These are phyloP conservation scores for Geotrypetes seraphini DNA, from an alignment of 2,797 vertebrate species.

Conservation along the genomic window DNA sequence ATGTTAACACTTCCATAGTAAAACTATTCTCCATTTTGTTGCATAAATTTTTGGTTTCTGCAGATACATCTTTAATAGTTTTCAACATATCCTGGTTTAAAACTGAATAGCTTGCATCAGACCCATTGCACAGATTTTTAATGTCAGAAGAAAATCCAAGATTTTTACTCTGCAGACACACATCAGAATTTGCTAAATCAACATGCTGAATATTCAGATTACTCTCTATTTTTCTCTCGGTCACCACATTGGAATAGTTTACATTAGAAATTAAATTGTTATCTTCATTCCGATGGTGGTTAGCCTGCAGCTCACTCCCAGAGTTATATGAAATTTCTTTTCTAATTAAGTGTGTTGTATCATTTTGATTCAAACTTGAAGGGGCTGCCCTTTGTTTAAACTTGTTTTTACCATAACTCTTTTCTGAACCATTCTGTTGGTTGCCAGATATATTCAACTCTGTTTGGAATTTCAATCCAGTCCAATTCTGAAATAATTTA, in stretches of 20 bases:
- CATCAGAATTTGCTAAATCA: background rate
- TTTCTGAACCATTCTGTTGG: background rate
- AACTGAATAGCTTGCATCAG: background rate
- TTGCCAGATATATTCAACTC: too few species aligned
- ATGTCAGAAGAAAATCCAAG: background rate
- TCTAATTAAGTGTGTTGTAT: background rate
- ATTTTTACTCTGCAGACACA: background rate
- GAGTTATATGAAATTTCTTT: too few species aligned
- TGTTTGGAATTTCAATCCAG: too few species aligned
- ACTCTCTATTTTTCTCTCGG: too few species aligned
- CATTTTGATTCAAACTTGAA: background rate
- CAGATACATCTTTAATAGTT: rapidly evolving
- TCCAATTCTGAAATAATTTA: background rate
- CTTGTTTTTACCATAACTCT: background rate
- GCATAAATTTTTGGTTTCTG: background rate
- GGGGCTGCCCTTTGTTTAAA: background rate
- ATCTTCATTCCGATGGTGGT: conserved; percentile 16
- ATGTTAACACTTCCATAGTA: conserved; percentile 45
- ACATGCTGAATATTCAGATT: background rate
- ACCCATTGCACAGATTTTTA: conserved; percentile 1
- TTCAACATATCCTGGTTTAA: background rate
- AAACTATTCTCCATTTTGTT: conserved; percentile 7
- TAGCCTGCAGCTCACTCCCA: conserved; percentile 24
- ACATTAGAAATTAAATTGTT: background rate
- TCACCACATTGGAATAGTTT: background rate